Conservation (phyloP, 2,797 vertebrate species). For the Delichon dasypus region DNA sequence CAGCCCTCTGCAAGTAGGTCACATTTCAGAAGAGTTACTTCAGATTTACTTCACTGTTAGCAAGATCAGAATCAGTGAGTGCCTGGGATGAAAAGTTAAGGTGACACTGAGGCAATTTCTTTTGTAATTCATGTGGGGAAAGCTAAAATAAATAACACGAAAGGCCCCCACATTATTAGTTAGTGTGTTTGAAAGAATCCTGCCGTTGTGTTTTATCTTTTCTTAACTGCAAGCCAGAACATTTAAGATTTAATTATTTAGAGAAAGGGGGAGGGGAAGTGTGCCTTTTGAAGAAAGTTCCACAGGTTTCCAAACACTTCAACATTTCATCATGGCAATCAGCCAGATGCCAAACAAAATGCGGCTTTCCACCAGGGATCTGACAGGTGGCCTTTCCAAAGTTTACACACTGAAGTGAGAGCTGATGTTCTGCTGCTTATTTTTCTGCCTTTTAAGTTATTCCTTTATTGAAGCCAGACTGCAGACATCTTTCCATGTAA, state of each 20-base stretch:
- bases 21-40: neutral
- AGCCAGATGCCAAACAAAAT: slow-evolving; percentile 72
- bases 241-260: slow-evolving; percentile 65
- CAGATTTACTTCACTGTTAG: neutral
- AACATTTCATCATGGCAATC: slow-evolving; percentile 64
- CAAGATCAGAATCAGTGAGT: neutral
- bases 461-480: slow-evolving; percentile 57
- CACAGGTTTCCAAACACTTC: slow-evolving; percentile 69
- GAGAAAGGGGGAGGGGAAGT: slow-evolving; percentile 33
- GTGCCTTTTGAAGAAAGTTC: slow-evolving; percentile 62
- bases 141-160: slow-evolving; percentile 47
- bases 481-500: slow-evolving; percentile 41
- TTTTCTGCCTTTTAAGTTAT: slow-evolving; percentile 67
- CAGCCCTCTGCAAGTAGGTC: neutral
- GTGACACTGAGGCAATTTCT: slow-evolving; percentile 25
- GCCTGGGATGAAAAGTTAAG: slow-evolving; percentile 1
- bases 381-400: slow-evolving; percentile 71
- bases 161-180: slow-evolving; percentile 3
- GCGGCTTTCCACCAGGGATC: slow-evolving; percentile 63
- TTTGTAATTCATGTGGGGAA: slow-evolving; percentile 21
- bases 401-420: slow-evolving; percentile 72
- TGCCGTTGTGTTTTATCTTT: slow-evolving; percentile 56
- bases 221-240: slow-evolving; percentile 53
- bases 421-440: slow-evolving; percentile 68
- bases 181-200: slow-evolving; percentile 56